phyloP scores from a whole-genome alignment of 1,140 invertebrate species.

The Drosophila nasuta region DNA sequence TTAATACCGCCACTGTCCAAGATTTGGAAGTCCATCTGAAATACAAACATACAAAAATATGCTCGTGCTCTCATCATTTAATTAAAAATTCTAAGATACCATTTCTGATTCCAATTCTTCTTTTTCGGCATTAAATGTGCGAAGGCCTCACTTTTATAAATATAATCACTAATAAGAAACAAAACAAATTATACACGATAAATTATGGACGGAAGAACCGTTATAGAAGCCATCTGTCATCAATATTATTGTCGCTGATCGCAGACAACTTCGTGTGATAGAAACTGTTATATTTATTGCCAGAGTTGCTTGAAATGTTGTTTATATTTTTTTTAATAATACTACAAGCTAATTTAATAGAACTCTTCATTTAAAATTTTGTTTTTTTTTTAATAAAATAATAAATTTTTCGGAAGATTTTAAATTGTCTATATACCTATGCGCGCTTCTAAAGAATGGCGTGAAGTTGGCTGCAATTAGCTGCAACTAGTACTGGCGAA shows the following conservation, averaged over 20 bases:
- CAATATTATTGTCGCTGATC: conserved; percentile 3
- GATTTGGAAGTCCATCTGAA: conserved; percentile 9
- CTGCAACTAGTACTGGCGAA: too few species aligned
- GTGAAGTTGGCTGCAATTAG: conserved; percentile 1
- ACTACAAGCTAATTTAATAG: not conserved
- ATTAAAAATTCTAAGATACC: not conserved
- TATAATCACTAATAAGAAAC: not conserved
- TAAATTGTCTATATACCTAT: too few species aligned
- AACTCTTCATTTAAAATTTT: not conserved
- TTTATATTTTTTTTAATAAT: not conserved
- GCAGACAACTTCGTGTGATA: conserved; percentile 19
- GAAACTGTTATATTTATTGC: conserved; percentile 1
- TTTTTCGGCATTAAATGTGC: not conserved
- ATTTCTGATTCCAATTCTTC: not conserved
- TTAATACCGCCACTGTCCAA: not conserved
- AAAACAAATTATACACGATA: conserved; percentile 5
- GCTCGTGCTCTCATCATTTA: not conserved
- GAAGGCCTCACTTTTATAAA: not conserved
- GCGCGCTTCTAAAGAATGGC: too few species aligned
- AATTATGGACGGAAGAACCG: conserved; percentile 27
- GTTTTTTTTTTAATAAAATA: too few species aligned
- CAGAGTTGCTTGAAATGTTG: not conserved
- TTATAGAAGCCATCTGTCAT: conserved; percentile 28
- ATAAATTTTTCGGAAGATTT: too few species aligned
- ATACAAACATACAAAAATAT: not conserved